Evolutionary conservation across 1,140 invertebrate species (phyloP).

Genomic region (Tetragnatha versicolor): DNA sequence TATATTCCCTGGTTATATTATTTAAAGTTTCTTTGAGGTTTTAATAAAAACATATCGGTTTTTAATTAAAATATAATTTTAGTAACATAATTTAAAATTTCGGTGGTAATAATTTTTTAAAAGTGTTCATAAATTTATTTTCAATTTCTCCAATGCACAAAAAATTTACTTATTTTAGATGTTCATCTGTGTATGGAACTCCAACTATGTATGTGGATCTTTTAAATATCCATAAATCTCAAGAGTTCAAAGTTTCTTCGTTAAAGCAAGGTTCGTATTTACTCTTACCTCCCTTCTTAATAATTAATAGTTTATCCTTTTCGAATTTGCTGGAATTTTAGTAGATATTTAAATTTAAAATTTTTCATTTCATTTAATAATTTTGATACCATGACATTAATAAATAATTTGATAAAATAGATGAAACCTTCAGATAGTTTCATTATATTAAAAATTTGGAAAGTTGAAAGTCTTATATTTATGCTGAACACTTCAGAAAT

Average conservation of each 20-base stretch:
- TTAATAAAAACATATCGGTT: background rate
- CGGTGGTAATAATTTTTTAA: no score
- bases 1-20: background rate
- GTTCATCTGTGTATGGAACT: conserved; percentile 84
- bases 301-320: no score
- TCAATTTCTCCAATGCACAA: background rate
- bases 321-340: no score
- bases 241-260: conserved; percentile 62
- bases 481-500: no score
- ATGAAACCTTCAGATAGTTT: no score
- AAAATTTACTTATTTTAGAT: conserved; percentile 69
- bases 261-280: conserved; percentile 69
- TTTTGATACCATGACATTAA: no score
- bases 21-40: background rate
- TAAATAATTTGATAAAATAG: no score
- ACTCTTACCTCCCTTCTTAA: no score
- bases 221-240: conserved; percentile 65
- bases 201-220: conserved; percentile 97
- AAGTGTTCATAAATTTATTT: conserved; percentile 5
- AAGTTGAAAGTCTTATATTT: no score
- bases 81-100: background rate
- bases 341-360: no score
- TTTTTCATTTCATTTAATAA: no score
- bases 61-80: background rate
- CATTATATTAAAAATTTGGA: no score